Conservation (phyloP, 2,888 invertebrate genomes). For the Nudaria mundana region DNA sequence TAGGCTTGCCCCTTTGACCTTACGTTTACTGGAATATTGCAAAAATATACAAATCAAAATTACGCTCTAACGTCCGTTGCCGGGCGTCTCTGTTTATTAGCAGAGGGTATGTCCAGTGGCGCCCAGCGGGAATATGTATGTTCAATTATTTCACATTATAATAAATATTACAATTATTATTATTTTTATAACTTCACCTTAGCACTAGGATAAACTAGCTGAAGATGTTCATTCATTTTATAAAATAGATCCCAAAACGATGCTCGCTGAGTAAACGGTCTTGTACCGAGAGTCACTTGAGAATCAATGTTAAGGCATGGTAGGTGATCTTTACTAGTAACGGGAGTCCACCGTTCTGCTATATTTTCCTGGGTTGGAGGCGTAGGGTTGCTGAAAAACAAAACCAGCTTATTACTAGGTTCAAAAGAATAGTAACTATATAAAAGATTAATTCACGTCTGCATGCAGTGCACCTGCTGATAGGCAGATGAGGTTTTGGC, state of each 20-base stretch:
- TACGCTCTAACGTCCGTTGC: too few species aligned
- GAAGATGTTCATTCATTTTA: conserved; percentile 26
- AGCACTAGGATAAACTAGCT: conserved; percentile 9
- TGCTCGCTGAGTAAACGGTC: conserved; percentile 40
- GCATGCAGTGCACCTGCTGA: too few species aligned
- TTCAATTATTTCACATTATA: too few species aligned
- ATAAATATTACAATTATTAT: too few species aligned
- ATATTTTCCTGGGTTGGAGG: conserved; percentile 39
- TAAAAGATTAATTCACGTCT: too few species aligned
- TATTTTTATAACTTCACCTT: conserved; percentile 8
- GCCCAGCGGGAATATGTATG: too few species aligned
- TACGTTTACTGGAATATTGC: too few species aligned
- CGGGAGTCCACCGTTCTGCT: conserved; percentile 48
- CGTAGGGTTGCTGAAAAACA: conserved; percentile 48
- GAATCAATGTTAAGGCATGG: conserved; percentile 40
- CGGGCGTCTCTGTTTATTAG: too few species aligned
- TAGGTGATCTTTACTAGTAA: conserved; percentile 26
- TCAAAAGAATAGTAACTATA: neutral
- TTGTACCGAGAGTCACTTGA: conserved; percentile 23
- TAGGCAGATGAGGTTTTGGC: too few species aligned
- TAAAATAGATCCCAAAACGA: conserved; percentile 51
- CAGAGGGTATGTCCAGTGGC: too few species aligned
- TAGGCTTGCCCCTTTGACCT: too few species aligned
- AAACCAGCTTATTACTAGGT: neutral
- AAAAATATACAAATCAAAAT: too few species aligned